Conservation (phyloP, 2,113 vertebrate species). For the Saccopteryx bilineata region DNA sequence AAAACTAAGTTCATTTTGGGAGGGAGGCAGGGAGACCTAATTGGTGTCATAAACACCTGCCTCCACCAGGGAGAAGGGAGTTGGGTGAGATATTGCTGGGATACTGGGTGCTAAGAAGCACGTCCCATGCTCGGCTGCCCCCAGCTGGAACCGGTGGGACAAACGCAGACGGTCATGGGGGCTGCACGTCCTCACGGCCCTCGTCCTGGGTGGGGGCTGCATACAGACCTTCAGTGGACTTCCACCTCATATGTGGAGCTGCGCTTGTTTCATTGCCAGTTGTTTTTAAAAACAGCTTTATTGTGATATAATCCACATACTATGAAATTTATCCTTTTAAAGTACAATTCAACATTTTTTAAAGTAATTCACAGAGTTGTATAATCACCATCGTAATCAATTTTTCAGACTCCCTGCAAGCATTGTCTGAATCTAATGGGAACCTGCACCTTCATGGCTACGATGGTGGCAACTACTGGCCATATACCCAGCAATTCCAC, state of each 20-base stretch:
- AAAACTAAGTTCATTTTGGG: not conserved
- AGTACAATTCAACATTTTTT: not conserved
- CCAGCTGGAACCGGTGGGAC: not conserved
- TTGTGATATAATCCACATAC: not conserved
- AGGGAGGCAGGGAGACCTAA: no score
- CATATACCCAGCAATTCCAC: not conserved
- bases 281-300: not conserved
- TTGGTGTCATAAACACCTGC: not conserved
- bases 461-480: no score
- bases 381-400: not conserved
- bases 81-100: not conserved
- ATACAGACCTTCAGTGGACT: accelerated
- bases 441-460: no score
- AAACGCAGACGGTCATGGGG: not conserved
- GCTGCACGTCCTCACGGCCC: accelerated
- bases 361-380: not conserved
- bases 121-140: not conserved
- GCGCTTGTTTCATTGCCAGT: not conserved
- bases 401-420: not conserved
- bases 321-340: not conserved
- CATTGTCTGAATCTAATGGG: no score
- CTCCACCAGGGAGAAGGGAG: not conserved
- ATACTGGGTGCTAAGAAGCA: not conserved
- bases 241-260: not conserved
- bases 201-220: not conserved